Base-by-base conservation (phyloP, 2,888 invertebrate genomes). In the Tigriopus californicus region DNA sequence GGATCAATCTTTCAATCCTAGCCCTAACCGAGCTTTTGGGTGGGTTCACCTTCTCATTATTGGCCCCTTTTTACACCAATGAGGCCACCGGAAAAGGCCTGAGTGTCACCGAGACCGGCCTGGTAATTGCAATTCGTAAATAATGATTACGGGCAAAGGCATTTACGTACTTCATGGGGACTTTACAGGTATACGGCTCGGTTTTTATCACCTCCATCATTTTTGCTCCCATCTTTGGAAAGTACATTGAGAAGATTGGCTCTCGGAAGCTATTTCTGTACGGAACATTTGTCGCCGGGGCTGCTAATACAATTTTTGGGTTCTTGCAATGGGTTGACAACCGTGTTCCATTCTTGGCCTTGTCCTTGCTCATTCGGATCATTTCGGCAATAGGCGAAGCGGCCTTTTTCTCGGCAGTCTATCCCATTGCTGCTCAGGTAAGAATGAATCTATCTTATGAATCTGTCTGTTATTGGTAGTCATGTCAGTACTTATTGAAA, bases 251-350 rank as follows among this genome's bases (percentile, higher is more conserved):
- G 58, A 61, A 63, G 8, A 66, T 74, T 47, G 72, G 74, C 3
- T 70, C 74, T 0, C 74, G 73, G 63, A 67, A 69, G 41, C 66
- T 74, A 62, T 70, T 75, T 59, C 71, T 70, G 58, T 63, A 68
- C 33, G 76, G 76, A 18, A 69, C 75, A 22, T 66, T 74, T 18
- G 65, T 73, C 1, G 73, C 74, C 8, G 73, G 73, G 5, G 61
- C 71, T 8, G 72, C 74, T 15, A 72, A 73, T 12, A 71, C 75
- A 46, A 64, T 72, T 5, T 76, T 76, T 65, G 76, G 76, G 73
- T 64, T 69, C 57, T 63, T 70, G 48, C 68, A 69, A 60, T 62
- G 64, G 47, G 63, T 70, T 5, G 60, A 64, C 40, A 61, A 61
- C 47, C 67, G 68, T 47, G 60, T 54, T 10, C 54, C 65, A 40